phyloP scores from a whole-genome alignment of 1,140 invertebrate species.

The Parasteatoda tepidariorum region DNA sequence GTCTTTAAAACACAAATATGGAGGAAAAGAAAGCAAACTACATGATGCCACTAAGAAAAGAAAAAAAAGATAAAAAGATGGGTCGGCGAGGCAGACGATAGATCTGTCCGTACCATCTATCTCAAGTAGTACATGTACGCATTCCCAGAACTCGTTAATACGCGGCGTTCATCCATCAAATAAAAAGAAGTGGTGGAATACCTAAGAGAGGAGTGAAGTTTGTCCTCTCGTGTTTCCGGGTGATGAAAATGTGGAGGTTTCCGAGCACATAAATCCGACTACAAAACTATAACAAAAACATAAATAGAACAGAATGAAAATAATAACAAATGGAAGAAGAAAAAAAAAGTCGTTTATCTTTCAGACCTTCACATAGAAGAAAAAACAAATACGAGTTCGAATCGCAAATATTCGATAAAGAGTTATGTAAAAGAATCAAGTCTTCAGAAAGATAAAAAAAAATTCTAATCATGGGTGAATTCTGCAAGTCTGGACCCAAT shows the following conservation, averaged over 20 bases:
- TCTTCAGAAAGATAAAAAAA: too few relatives aligned
- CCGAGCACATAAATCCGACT: constrained; percentile 30
- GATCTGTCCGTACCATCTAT: constrained; percentile 35
- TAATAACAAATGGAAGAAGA: neutral
- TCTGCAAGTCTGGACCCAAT: too few relatives aligned
- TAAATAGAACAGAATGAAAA: neutral
- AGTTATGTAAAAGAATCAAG: too few relatives aligned
- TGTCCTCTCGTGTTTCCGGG: constrained; percentile 21
- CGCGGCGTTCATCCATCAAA: constrained; percentile 24
- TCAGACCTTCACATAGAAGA: too few relatives aligned
- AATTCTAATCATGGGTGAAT: too few relatives aligned
- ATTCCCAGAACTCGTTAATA: constrained; percentile 43
- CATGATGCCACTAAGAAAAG: neutral
- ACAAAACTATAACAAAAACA: constrained; percentile 4
- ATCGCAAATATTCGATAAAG: too few relatives aligned
- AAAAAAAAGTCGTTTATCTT: neutral
- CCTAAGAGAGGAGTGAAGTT: neutral
- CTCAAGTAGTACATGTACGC: constrained; percentile 23
- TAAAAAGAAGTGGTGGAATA: neutral
- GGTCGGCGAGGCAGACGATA: constrained; percentile 32
- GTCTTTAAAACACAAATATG: constrained; percentile 11
- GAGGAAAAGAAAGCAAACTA: neutral
- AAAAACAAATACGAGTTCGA: too few relatives aligned
- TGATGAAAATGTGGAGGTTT: constrained; percentile 31
- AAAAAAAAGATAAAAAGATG: constrained; percentile 6